A percentile compares a stretch with the other conserved stretches of the same genome.
phyloP scores from a whole-genome alignment of 2,113 vertebrate genomes.

The Centropus unirufus region DNA sequence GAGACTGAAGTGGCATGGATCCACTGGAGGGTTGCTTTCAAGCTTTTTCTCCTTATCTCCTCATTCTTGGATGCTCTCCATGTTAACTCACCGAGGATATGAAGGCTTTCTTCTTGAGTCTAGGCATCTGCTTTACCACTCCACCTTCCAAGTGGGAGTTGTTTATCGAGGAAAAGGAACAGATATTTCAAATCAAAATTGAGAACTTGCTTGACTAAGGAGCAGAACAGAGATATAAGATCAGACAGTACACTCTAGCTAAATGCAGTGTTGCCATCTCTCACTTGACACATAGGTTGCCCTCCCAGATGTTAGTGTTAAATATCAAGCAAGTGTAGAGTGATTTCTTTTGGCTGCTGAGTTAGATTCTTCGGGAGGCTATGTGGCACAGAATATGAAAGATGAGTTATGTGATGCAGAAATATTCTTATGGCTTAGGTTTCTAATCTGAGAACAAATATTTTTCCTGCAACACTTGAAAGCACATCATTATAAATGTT shows the following conservation, averaged over 20 bases:
- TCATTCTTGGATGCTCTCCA: not conserved
- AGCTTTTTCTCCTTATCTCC: not conserved
- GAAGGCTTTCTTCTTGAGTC: not conserved
- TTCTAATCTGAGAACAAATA: constrained; percentile 5
- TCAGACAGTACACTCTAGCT: not conserved
- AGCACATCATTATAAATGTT: not conserved
- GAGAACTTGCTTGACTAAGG: constrained; percentile 18
- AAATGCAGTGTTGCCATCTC: constrained; percentile 23
- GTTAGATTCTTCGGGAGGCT: not conserved
- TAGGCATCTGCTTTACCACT: not conserved
- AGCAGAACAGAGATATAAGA: not conserved
- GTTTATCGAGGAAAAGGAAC: constrained; percentile 2
- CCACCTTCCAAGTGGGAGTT: not conserved
- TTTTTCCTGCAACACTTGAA: not conserved
- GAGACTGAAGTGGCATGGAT: not conserved
- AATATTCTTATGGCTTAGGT: not conserved
- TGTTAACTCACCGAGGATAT: not conserved
- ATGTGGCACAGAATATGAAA: not conserved
- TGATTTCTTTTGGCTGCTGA: constrained; percentile 49
- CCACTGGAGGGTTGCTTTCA: not conserved
- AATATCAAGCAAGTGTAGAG: constrained; percentile 8
- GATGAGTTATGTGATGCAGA: not conserved
- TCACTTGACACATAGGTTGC: constrained; percentile 3
- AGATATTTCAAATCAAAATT: not conserved
- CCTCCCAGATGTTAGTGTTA: constrained; percentile 9